Evolutionary conservation across 2,888 invertebrate species (phyloP).

Genomic region (Andrena flavipes): DNA sequence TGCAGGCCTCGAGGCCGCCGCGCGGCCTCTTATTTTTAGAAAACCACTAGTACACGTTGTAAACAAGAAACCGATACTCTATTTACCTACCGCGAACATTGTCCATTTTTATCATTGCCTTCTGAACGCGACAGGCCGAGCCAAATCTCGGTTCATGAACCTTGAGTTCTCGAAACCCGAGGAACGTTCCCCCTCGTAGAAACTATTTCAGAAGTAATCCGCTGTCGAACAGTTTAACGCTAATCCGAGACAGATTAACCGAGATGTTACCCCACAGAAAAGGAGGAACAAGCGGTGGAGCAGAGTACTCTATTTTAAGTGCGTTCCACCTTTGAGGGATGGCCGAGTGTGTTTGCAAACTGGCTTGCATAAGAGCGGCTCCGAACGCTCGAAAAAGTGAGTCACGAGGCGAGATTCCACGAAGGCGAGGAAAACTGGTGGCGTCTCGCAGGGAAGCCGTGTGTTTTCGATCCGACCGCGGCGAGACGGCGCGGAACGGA

Average conservation of each 20-base stretch:
- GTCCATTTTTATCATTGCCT: not conserved
- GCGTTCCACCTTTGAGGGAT: not conserved
- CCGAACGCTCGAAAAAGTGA: conserved; percentile 28
- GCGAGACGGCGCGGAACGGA: conserved; percentile 74
- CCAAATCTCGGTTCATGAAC: not conserved
- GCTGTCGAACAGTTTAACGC: no score
- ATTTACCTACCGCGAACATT: conserved; percentile 6
- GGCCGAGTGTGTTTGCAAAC: not conserved
- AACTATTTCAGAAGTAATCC: no score
- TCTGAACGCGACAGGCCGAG: not conserved
- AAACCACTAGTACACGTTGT: conserved; percentile 43
- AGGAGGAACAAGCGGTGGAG: not conserved
- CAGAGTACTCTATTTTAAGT: no score
- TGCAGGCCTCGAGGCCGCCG: conserved; percentile 32
- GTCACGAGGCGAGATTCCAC: conserved; percentile 33
- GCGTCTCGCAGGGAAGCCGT: conserved; percentile 7
- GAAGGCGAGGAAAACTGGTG: conserved; percentile 40
- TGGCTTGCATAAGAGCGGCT: conserved; percentile 37
- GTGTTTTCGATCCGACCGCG: conserved; percentile 71
- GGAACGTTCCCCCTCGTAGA: no score
- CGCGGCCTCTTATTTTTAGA: conserved; percentile 44
- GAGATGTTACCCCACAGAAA: not conserved
- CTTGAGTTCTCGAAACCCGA: no score
- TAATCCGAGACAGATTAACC: no score
- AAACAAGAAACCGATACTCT: conserved; percentile 47